A percentile compares a stretch with the other conserved stretches of the same genome.
Evolutionary conservation across 2,888 invertebrate genomes (phyloP).

Genomic region (Lasioglossum lativentre): DNA sequence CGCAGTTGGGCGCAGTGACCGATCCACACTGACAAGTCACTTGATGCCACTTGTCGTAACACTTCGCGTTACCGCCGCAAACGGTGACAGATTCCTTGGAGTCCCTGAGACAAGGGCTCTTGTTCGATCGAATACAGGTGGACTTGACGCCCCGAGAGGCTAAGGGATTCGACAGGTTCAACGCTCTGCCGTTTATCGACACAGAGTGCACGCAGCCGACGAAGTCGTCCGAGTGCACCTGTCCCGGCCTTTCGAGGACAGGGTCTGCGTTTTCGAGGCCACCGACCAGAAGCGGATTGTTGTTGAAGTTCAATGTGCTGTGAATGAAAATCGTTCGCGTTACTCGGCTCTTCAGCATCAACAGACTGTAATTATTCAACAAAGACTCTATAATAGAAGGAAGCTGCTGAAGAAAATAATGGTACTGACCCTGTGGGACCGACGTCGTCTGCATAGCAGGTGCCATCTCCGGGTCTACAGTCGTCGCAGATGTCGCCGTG

Average conservation of each 20-base stretch:
- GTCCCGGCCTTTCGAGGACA: constrained; percentile 94
- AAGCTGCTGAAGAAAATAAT: neutral
- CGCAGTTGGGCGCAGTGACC: constrained; percentile 92
- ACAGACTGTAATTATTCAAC: too few species aligned
- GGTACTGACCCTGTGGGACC: constrained; percentile 94
- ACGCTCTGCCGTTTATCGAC: constrained; percentile 92
- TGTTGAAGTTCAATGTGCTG: constrained; percentile 96
- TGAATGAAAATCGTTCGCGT: too few species aligned
- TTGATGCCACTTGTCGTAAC: constrained; percentile 94
- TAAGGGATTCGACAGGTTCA: constrained; percentile 93
- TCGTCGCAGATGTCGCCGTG: constrained; percentile 95
- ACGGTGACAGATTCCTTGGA: constrained; percentile 83
- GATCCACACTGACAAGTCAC: constrained; percentile 90
- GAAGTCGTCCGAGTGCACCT: constrained; percentile 96
- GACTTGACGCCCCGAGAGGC: constrained; percentile 90
- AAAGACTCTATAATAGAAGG: neutral
- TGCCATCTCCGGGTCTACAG: constrained; percentile 92
- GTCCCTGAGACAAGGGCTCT: constrained; percentile 87
- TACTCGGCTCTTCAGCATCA: too few species aligned
- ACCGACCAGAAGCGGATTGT: constrained; percentile 93
- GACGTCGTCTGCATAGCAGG: constrained; percentile 94
- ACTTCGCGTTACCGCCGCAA: constrained; percentile 89
- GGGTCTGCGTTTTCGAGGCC: constrained; percentile 94
- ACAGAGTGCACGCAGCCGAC: constrained; percentile 97
- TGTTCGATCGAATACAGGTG: constrained; percentile 90